phyloP scores from a whole-genome alignment of 1,140 invertebrate genomes.

The Diorhabda carinulata region DNA sequence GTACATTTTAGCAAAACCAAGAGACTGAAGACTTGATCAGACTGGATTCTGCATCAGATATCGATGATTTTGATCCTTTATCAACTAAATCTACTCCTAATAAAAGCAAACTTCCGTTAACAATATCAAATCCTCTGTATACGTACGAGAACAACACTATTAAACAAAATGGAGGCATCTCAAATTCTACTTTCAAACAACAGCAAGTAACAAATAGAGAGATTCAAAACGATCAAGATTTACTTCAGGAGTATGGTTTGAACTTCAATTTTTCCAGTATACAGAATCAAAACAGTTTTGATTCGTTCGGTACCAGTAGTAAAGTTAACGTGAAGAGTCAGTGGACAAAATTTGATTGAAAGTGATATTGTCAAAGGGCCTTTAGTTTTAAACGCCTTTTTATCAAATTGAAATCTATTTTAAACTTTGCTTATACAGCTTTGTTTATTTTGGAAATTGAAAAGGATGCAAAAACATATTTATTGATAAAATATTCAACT shows the following conservation, averaged over 20 bases:
- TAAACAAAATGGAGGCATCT: slow-evolving; percentile 27
- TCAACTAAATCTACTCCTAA: slow-evolving; percentile 41
- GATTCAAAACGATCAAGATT: slow-evolving; percentile 48
- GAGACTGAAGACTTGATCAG: slow-evolving; percentile 57
- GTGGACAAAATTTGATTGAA: slow-evolving; percentile 46
- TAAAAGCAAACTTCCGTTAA: slow-evolving; percentile 33
- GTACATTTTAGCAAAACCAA: slow-evolving; percentile 35
- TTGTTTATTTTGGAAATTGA: no score
- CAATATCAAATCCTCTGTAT: slow-evolving; percentile 44
- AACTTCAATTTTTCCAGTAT: slow-evolving; percentile 50
- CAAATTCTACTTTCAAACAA: slow-evolving; percentile 4
- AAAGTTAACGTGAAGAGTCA: slow-evolving; percentile 41
- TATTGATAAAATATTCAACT: no score
- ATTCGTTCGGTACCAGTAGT: slow-evolving; percentile 32
- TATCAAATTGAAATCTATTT: slow-evolving; percentile 1
- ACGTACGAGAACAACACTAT: slow-evolving; percentile 42
- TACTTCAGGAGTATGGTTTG: slow-evolving; percentile 55
- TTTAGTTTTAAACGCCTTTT: neutral
- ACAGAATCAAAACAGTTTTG: slow-evolving; percentile 29
- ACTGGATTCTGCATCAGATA: slow-evolving; percentile 54
- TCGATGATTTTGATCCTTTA: slow-evolving; percentile 61
- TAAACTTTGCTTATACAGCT: neutral
- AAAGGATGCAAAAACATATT: no score
- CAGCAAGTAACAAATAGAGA: neutral
- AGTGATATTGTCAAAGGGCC: slow-evolving; percentile 15